These are phyloP conservation scores for Zosterops pallidus DNA, from an alignment of 2,113 vertebrate species.

Conservation along the genomic window DNA sequence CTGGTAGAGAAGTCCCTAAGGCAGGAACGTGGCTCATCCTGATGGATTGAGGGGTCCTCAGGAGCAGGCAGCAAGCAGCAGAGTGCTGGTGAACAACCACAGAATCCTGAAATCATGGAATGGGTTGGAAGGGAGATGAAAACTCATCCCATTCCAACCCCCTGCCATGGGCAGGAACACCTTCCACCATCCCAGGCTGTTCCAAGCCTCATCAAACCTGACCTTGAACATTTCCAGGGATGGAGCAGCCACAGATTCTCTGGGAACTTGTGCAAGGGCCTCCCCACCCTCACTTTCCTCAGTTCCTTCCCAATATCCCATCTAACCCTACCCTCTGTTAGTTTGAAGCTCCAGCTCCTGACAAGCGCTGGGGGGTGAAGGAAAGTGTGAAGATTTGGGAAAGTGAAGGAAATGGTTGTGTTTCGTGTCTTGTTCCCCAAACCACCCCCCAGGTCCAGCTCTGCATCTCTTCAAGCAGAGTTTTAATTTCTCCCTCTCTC, in stretches of 20 bases:
- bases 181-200: no score
- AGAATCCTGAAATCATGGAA: neutral
- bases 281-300: neutral
- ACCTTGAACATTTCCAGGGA: neutral
- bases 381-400: neutral
- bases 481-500: neutral
- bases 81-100: accelerated
- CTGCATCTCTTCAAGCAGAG: neutral
- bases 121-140: neutral
- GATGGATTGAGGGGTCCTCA: neutral
- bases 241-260: neutral
- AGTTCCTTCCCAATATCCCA: neutral
- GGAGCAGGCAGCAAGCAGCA: neutral
- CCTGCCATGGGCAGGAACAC: neutral
- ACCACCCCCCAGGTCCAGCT: neutral
- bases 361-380: neutral
- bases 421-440: neutral
- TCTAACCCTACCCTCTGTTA: neutral
- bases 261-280: neutral
- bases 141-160: neutral
- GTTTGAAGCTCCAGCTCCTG: neutral
- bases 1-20: neutral
- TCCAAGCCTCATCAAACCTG: neutral
- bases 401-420: neutral
- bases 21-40: neutral